Base-by-base conservation (phyloP, 2,888 invertebrate species). In the Lypha dubia region DNA sequence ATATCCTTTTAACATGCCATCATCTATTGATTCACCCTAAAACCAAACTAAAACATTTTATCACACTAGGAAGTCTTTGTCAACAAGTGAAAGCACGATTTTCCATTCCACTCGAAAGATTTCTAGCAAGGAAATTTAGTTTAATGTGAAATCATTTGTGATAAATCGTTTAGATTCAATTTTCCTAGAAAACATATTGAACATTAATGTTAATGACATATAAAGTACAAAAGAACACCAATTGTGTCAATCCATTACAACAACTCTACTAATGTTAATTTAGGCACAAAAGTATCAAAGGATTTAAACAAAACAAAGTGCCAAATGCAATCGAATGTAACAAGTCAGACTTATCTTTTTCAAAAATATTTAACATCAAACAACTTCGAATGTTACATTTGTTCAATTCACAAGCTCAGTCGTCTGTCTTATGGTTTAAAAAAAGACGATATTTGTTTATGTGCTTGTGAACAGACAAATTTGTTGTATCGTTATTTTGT, bases 131-230 rank as follows among this genome's bases (percentile, higher is more conserved):
- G 46, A 60, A n/a, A n/a, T n/a, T n/a, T n/a, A n/a, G 38, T 8
- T 7, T 49, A 44, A 56, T 65, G 65, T 56, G 44, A 75, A 75
- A 75, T 65, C 68, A 75, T 44, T 70, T 70, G 68, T 75, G 63
- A 70, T 75, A 70, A 75, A 75, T 81, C 74, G 70, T 75, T 75
- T 35, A 75, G 75, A 62, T 75, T 75, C 53, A 70, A 63, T 63
- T n/a, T n/a, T 70, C 44, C 68, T 38, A 63, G 46, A 56, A 71
- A 53, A 65, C 44, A 63, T 46, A 56, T 65, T 60, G 20, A 75
- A 32, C 41, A 62, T 70, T 62, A 51, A 53, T 53, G 70, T 62
- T 77, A 77, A 77, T 77, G 70, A 38, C 24, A 62, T 51, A 51
- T 77, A 51, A 77, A 68, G 58, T n/a, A 41, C 13, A 28, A 20